Evolutionary conservation across 2,888 invertebrate species (phyloP), one percentile per base, ranked within the genome.

Genomic region (Tyria jacobaeae): DNA sequence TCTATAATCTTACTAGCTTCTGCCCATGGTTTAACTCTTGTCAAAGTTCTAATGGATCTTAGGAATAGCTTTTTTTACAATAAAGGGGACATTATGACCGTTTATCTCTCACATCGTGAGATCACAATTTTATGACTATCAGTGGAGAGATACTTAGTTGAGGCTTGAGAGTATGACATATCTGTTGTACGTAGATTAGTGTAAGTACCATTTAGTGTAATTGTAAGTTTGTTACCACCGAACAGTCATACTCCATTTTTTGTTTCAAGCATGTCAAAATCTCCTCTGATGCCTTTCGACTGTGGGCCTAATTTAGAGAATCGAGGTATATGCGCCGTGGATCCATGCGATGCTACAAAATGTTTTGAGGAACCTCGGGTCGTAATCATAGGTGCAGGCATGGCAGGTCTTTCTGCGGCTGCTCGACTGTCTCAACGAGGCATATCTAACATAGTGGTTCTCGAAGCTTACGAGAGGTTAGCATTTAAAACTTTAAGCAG

Each of bases 361-460:
- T 89, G 89, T 57, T 89, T 75, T 64, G 73, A 83, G 1, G 95
- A 96, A 82, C 96, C 96, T 0, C 94, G 94, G 0, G 95, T 97
- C 24, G 95, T 97, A 2, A 96, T 97, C 52, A 90, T 97, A 35
- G 97, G 97, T 0, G 97, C 97, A 0, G 97, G 97, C 17, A 95
- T 97, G 87, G 96, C 97, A 0, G 97, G 97, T 2, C 89, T 97
- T 15, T 96, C 97, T 0, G 97, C 97, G 0, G 97, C 97, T 0
- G 95, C 96, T 69, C 94, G 96, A 66, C 94, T 97, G 1, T 84
- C 95, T 0, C 94, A 96, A 77, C 95, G 96, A 64, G 97, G 97
- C 27, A 95, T 97, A 62, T 95, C 89, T 66, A 96, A 96, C 78
- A 94, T 97, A 54, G 94, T 95, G 0, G 91, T 97, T 25, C 88